Percentiles rank a stretch among this genome's conserved stretches.
Evolutionary conservation across 2,113 vertebrate species (phyloP).

Genomic region (Rhodinocichla rosea): DNA sequence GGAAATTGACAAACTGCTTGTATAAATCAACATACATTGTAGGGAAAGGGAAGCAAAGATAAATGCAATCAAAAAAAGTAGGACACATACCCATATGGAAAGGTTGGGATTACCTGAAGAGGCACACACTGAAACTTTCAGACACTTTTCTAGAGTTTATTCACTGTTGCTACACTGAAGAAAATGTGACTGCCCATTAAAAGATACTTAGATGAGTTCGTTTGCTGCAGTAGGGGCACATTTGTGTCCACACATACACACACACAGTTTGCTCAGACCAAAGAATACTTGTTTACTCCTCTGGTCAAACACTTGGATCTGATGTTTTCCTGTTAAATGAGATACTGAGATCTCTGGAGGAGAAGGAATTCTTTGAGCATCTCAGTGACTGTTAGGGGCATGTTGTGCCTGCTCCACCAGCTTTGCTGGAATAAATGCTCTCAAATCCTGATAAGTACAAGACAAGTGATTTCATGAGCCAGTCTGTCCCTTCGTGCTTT

Average conservation of each 20-base stretch:
- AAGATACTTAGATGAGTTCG: neutral
- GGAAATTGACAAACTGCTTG: neutral
- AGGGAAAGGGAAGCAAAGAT: neutral
- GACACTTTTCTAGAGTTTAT: neutral
- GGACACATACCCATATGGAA: neutral
- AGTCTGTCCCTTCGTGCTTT: neutral
- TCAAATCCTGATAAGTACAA: neutral
- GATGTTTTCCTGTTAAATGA: neutral
- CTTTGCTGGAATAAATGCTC: neutral
- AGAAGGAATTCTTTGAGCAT: neutral
- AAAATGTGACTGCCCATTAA: neutral
- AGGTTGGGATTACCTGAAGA: neutral
- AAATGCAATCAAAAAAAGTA: neutral
- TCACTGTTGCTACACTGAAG: neutral
- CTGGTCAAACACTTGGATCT: neutral
- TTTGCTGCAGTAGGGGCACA: neutral
- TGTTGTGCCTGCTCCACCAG: neutral
- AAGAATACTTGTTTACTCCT: neutral
- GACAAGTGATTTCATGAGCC: neutral
- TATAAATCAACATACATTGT: neutral
- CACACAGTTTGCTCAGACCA: neutral
- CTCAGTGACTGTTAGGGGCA: neutral
- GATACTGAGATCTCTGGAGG: neutral
- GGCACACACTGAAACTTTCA: neutral
- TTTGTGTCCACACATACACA: neutral